Evolutionary conservation across 2,888 invertebrate genomes (phyloP).

Genomic region (Meta bourneti): DNA sequence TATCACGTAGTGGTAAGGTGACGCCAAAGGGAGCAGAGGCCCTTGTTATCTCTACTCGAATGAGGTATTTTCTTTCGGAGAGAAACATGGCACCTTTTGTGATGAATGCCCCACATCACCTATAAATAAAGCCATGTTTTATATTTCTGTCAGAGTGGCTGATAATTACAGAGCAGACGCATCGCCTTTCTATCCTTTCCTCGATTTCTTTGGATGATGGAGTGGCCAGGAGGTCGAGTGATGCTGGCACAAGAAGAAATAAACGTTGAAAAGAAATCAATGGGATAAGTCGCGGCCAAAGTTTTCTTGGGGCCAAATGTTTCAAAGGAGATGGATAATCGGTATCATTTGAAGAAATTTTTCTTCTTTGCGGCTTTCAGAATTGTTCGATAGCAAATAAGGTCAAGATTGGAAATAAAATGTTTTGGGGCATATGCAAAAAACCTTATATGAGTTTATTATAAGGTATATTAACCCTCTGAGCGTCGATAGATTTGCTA

Average conservation of each 20-base stretch:
- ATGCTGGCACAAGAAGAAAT: not conserved
- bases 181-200: constrained; percentile 2
- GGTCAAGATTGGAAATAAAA: too few relatives aligned
- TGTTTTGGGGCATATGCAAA: too few relatives aligned
- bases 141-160: constrained; percentile 42
- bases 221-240: not conserved
- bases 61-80: not conserved
- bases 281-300: too few relatives aligned
- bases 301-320: too few relatives aligned
- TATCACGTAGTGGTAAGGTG: not conserved
- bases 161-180: constrained; percentile 33
- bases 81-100: constrained; percentile 36
- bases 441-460: too few relatives aligned
- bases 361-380: too few relatives aligned
- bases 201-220: constrained; percentile 30
- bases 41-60: not conserved
- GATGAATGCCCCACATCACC: constrained; percentile 30
- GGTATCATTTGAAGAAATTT: too few relatives aligned
- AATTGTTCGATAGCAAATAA: too few relatives aligned
- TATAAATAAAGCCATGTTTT: constrained; percentile 54
- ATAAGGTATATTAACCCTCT: too few relatives aligned
- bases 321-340: too few relatives aligned
- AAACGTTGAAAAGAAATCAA: too few relatives aligned
- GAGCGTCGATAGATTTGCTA: too few relatives aligned
- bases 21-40: not conserved